Evolutionary conservation across 2,888 invertebrate species (phyloP).

Genomic region (Eupeodes luniger): DNA sequence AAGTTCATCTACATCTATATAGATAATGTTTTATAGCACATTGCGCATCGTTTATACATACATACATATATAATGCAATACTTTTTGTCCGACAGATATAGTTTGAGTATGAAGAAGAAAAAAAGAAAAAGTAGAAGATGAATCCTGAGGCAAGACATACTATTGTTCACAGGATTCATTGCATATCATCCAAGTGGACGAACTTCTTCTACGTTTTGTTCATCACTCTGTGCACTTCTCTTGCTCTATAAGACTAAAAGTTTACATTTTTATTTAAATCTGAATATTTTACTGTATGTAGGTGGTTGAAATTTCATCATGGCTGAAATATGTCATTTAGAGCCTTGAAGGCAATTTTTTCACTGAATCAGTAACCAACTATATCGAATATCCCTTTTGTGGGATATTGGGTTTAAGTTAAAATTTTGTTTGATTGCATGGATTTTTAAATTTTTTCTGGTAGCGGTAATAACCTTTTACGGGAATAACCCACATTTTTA

Average conservation of each 20-base stretch:
- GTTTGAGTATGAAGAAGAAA: background rate
- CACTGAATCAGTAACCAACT: too few species aligned
- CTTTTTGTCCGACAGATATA: slow-evolving; percentile 55
- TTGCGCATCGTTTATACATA: slow-evolving; percentile 34
- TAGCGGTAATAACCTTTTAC: too few species aligned
- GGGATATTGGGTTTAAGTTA: too few species aligned
- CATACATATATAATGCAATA: slow-evolving; percentile 56
- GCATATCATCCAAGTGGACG: slow-evolving; percentile 40
- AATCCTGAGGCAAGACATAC: slow-evolving; percentile 30
- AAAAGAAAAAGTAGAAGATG: slow-evolving; percentile 13
- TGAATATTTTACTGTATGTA: slow-evolving; percentile 35
- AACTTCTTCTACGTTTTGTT: slow-evolving; percentile 17
- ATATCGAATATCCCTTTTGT: too few species aligned
- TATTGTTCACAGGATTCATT: slow-evolving; percentile 34
- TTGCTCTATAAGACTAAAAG: slow-evolving; percentile 42
- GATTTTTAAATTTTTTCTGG: too few species aligned
- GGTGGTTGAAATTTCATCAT: background rate
- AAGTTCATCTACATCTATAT: background rate
- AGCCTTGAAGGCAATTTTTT: too few species aligned
- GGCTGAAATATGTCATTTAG: background rate
- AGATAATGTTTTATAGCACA: slow-evolving; percentile 58
- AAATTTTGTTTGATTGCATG: too few species aligned
- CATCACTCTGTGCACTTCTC: slow-evolving; percentile 8
- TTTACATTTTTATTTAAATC: slow-evolving; percentile 72
- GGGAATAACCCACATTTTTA: too few species aligned